Conservation (phyloP, 2,113 vertebrate genomes). For the Spea bombifrons region DNA sequence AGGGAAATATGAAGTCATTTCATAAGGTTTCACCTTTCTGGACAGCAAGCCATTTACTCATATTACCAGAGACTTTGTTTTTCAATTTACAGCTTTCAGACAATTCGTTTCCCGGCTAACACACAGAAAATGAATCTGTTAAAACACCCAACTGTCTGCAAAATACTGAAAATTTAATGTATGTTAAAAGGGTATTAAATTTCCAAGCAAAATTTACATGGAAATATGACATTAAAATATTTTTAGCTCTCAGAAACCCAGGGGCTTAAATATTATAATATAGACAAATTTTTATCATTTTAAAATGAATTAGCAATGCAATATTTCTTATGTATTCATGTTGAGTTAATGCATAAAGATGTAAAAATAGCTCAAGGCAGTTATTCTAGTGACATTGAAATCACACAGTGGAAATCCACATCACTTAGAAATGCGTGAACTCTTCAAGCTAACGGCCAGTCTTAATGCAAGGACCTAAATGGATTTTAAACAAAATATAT, state of each 20-base stretch:
- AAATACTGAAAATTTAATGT: constrained; percentile 56
- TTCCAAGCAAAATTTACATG: constrained; percentile 52
- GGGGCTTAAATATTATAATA: constrained; percentile 50
- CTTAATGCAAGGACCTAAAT: constrained; percentile 44
- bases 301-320: constrained; percentile 52
- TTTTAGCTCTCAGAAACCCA: constrained; percentile 55
- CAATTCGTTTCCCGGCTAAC: constrained; percentile 16
- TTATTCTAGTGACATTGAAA: constrained; percentile 59
- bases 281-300: constrained; percentile 54
- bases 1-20: constrained; percentile 22
- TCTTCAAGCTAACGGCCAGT: constrained; percentile 45
- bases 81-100: constrained; percentile 46
- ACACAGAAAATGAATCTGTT: constrained; percentile 26
- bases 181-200: constrained; percentile 57
- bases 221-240: constrained; percentile 52
- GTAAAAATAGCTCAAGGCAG: constrained; percentile 59
- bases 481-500: constrained; percentile 49
- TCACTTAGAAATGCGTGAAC: constrained; percentile 58
- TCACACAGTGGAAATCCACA: constrained; percentile 64
- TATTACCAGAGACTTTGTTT: constrained; percentile 41
- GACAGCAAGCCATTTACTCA: constrained; percentile 44
- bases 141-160: constrained; percentile 46
- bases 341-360: constrained; percentile 55
- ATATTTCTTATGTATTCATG: constrained; percentile 55
- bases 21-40: constrained; percentile 38